A percentile compares a stretch with the other conserved stretches of the same genome.
phyloP scores from a whole-genome alignment of 2,113 vertebrate genomes.

The Ptychochromis oligacanthus region DNA sequence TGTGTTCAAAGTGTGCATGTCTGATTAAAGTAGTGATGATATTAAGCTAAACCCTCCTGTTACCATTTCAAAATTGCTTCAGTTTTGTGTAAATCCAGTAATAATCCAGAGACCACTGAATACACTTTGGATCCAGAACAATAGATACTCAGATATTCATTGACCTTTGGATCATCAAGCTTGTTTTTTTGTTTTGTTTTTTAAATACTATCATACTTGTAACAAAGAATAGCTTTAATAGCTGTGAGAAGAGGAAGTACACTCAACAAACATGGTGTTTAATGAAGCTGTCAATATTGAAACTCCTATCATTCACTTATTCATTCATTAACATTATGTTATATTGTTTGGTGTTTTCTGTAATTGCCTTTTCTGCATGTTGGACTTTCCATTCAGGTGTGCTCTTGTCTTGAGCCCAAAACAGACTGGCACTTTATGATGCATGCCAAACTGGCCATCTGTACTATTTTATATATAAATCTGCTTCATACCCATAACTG shows the following conservation, averaged over 20 bases:
- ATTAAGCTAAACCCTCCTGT: not conserved
- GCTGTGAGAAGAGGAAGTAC: not conserved
- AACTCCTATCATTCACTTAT: not conserved
- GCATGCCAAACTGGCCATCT: slow-evolving; percentile 13
- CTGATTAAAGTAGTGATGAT: slow-evolving; percentile 8
- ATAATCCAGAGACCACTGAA: not conserved
- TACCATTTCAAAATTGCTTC: not conserved
- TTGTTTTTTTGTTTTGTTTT: not conserved
- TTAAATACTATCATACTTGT: not conserved
- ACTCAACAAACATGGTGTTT: not conserved
- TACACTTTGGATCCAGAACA: not conserved
- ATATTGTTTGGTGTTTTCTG: slow-evolving; percentile 12
- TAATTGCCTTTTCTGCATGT: not conserved
- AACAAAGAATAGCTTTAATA: not conserved
- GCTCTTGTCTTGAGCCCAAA: slow-evolving; percentile 31
- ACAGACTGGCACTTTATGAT: slow-evolving; percentile 22
- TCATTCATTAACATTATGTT: not conserved
- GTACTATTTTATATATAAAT: not conserved
- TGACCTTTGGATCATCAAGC: not conserved
- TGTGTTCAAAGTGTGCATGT: slow-evolving; percentile 42
- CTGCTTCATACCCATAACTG: slow-evolving; percentile 1
- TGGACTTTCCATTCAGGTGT: slow-evolving; percentile 9
- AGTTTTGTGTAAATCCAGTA: not conserved
- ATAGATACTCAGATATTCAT: not conserved
- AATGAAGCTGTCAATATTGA: not conserved